These are phyloP conservation scores for Cephus rjabovi DNA, from an alignment of 2,888 invertebrate species.

Conservation along the genomic window DNA sequence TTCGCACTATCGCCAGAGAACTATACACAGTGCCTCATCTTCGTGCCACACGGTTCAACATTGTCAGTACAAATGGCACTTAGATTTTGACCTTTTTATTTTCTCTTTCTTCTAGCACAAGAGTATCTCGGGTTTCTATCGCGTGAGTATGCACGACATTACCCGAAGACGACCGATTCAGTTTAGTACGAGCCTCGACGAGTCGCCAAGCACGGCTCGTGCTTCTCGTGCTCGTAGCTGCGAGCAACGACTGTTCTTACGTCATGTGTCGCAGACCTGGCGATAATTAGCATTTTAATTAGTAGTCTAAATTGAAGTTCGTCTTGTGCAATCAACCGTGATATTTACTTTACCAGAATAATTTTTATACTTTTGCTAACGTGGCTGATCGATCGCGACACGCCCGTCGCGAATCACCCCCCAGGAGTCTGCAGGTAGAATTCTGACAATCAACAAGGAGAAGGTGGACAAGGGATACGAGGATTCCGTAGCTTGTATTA, in stretches of 20 bases:
- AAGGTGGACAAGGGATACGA: not conserved
- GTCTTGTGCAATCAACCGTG: not conserved
- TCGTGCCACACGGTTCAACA: not conserved
- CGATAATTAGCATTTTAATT: not conserved
- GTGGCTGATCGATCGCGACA: not conserved
- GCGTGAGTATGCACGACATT: slow-evolving; percentile 60
- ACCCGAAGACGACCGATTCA: slow-evolving; percentile 55
- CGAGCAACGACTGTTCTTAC: slow-evolving; percentile 17
- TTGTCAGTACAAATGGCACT: not conserved
- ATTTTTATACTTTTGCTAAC: not conserved
- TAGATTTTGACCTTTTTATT: not conserved
- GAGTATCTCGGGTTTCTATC: slow-evolving; percentile 55
- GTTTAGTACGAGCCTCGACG: slow-evolving; percentile 64
- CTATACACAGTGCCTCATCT: not conserved
- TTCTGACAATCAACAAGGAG: not conserved
- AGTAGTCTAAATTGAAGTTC: not conserved
- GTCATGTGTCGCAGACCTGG: not conserved
- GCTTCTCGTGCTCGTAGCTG: slow-evolving; percentile 51
- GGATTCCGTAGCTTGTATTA: not conserved
- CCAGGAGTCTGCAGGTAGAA: not conserved
- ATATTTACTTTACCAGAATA: not conserved
- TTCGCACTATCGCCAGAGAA: not conserved
- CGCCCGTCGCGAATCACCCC: not conserved
- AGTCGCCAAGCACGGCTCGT: slow-evolving; percentile 63
- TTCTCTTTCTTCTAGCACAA: slow-evolving; percentile 40